Evolutionary conservation across 2,888 invertebrate genomes (phyloP), one percentile per base, ranked within the genome.

Genomic region (Nezara viridula): DNA sequence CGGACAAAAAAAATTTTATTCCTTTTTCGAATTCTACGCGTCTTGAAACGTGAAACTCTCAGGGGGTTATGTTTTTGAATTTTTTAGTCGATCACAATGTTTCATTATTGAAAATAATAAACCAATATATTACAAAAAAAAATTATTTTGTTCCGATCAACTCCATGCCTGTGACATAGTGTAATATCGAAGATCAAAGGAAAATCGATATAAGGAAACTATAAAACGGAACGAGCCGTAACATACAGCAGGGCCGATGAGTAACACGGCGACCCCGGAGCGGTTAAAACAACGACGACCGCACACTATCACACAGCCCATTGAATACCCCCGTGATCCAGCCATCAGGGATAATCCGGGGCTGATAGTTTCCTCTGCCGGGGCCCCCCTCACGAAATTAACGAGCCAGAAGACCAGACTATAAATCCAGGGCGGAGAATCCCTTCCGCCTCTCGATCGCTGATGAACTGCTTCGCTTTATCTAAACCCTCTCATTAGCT

Each of bases 321-420:
- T 77, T 77, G n/a, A n/a, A n/a, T n/a, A 24, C 5, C 24, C 77
- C 40, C 40, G 77, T 77, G 77, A 77, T 40, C 40, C 77, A 77
- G 77, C 77, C 40, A 40, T 73, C 73, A 37, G 73, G 24, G 40
- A 40, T 77, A 77, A 77, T 77, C 40, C 77, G 3, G 1, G 24
- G 44, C n/a, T 47, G 81, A 81, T 81, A 81, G 81, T 81, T 81
- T 81, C 66, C 66, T 14, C 19, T 6, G 19, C 32, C 66, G 32
- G 44, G 24, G n/a, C 40, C 44, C 40, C 81, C 81, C 77, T 44
- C 40, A n/a, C 44, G n/a, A 47, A 47, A 44, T 47, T 81, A 81
- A 81, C 81, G 81, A 81, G 81, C 81, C 81, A 81, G 21, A 44
- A 81, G 81, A 40, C 2, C 7, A 9, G n/a, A 1, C 77, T 19